These are phyloP conservation scores for Tachyglossus aculeatus DNA, from an alignment of 2,797 vertebrate genomes.

Conservation along the genomic window DNA sequence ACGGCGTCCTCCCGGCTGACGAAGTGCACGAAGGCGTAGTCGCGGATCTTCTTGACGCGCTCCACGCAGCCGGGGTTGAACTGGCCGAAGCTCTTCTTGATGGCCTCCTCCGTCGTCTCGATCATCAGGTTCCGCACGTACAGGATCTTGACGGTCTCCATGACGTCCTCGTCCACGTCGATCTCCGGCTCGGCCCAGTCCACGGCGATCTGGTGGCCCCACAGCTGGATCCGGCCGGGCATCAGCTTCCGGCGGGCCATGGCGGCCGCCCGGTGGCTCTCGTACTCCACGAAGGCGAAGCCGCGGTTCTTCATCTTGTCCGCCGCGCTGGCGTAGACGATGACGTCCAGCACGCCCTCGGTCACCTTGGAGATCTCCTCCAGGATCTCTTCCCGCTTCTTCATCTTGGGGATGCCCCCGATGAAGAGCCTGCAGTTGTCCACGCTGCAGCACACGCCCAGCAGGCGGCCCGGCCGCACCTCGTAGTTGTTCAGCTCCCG, in stretches of 20 bases:
- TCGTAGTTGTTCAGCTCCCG: slow-evolving; percentile 98
- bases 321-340: slow-evolving; percentile 95
- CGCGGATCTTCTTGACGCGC: slow-evolving; percentile 97
- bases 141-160: slow-evolving; percentile 99
- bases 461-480: slow-evolving; percentile 91
- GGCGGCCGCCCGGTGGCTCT: slow-evolving; percentile 95
- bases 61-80: slow-evolving; percentile 97
- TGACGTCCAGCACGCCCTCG: slow-evolving; percentile 95
- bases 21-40: slow-evolving; percentile 98
- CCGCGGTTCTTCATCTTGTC: slow-evolving; percentile 99
- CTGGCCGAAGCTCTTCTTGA: slow-evolving; percentile 91
- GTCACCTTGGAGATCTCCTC: slow-evolving; percentile 98
- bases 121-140: slow-evolving; percentile 99
- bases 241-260: slow-evolving; percentile 98
- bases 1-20: slow-evolving; percentile 93
- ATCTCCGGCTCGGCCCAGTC: slow-evolving; percentile 99
- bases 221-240: slow-evolving; percentile 96
- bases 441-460: slow-evolving; percentile 96
- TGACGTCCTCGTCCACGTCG: slow-evolving; percentile 97
- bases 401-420: slow-evolving; percentile 97
- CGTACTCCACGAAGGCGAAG: slow-evolving; percentile 98
- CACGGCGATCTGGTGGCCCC: slow-evolving; percentile 98
- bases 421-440: slow-evolving; percentile 99
- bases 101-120: slow-evolving; percentile 94
- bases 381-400: slow-evolving; percentile 98